A percentile compares a stretch with the other conserved stretches of the same genome.
Conservation (phyloP, 2,797 vertebrate genomes). For the Potorous gilbertii region DNA sequence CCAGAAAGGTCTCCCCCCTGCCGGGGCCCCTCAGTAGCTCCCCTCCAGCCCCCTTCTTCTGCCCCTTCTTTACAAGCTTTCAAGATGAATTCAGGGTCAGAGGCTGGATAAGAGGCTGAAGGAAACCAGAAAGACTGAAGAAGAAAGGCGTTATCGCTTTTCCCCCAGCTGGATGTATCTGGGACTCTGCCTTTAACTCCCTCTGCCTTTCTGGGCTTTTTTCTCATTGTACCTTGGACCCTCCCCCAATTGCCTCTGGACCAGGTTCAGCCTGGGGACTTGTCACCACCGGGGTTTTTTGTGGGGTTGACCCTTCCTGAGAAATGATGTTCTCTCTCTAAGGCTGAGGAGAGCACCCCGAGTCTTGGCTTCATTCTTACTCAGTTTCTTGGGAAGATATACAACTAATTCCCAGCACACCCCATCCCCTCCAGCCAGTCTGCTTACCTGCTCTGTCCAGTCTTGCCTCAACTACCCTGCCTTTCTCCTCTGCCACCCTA, state of each 20-base stretch:
- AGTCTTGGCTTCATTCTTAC: neutral
- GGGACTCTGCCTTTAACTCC: neutral
- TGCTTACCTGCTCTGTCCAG: neutral
- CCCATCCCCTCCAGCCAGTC: neutral
- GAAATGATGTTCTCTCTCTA: neutral
- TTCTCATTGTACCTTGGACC: neutral
- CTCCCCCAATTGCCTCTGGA: neutral
- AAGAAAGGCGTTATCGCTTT: slow-evolving; percentile 46
- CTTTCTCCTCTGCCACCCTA: neutral
- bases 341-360: neutral
- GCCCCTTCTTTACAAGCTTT: neutral
- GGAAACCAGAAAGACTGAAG: slow-evolving; percentile 39
- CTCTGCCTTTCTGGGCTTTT: neutral
- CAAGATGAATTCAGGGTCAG: slow-evolving; percentile 60
- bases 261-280: neutral
- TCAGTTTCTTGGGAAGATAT: neutral
- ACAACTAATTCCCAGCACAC: neutral
- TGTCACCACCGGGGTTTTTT: neutral
- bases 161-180: neutral
- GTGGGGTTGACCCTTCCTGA: neutral
- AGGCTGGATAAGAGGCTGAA: slow-evolving; percentile 1
- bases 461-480: neutral
- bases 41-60: neutral
- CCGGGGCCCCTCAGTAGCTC: neutral
- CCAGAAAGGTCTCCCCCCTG: neutral